A percentile compares a stretch with the other conserved stretches of the same genome.
Evolutionary conservation across 2,113 vertebrate species (phyloP).

Genomic region (Megaceryle torquata): DNA sequence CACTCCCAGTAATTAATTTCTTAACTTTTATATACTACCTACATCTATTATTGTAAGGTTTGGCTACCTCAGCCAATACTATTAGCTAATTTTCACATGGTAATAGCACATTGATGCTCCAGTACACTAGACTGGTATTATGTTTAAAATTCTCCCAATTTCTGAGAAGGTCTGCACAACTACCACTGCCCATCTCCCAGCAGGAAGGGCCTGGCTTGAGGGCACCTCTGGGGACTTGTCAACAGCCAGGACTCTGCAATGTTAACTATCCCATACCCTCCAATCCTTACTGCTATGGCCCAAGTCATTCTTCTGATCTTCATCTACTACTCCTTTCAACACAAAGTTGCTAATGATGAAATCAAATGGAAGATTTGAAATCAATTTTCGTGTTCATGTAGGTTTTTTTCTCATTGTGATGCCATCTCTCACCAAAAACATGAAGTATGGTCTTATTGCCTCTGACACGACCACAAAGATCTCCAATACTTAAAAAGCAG

Average conservation of each 20-base stretch:
- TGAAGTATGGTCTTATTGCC: background rate
- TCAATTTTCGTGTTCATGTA: background rate
- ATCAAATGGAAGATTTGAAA: background rate
- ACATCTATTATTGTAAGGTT: background rate
- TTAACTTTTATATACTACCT: background rate
- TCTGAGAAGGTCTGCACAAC: background rate
- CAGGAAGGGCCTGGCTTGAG: background rate
- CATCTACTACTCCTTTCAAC: background rate
- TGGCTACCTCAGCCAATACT: background rate
- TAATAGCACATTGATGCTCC: background rate
- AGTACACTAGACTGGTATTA: background rate
- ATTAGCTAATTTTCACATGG: background rate
- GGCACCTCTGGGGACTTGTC: background rate
- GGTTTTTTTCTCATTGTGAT: background rate
- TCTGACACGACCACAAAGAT: background rate
- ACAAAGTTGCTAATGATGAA: background rate
- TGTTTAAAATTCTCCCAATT: background rate
- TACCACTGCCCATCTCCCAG: background rate
- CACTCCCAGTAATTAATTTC: background rate
- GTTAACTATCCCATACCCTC: background rate
- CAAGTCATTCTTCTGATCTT: background rate
- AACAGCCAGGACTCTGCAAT: background rate
- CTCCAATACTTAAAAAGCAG: background rate
- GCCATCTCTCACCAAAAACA: background rate
- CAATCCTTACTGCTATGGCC: background rate